Conservation (phyloP, 2,888 invertebrate genomes). For the Pachycephus smyrnensis region DNA sequence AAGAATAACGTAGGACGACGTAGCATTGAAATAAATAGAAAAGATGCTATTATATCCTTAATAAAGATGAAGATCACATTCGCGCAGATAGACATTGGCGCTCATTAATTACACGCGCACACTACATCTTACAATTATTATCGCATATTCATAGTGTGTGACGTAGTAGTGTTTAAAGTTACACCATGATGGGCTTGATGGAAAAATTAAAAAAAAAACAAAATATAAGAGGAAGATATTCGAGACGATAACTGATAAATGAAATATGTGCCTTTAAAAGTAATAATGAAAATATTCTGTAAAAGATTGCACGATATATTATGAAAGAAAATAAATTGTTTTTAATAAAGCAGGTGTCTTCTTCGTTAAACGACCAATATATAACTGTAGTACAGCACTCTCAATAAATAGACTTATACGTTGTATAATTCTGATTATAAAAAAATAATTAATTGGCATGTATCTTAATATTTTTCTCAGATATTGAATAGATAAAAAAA, state of each 20-base stretch:
- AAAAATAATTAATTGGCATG: neutral
- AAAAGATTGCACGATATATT: constrained; percentile 62
- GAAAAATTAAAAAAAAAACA: neutral
- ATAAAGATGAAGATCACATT: neutral
- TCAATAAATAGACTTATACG: neutral
- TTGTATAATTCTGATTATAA: neutral
- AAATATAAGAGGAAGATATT: neutral
- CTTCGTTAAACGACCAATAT: neutral
- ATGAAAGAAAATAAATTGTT: constrained; percentile 59
- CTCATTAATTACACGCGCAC: neutral
- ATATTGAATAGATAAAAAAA: too few species aligned
- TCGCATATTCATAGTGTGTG: constrained; percentile 6
- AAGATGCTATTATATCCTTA: neutral
- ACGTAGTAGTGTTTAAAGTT: constrained; percentile 6
- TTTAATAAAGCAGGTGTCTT: constrained; percentile 52
- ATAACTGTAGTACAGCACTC: neutral
- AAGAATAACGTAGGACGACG: neutral
- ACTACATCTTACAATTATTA: constrained; percentile 6
- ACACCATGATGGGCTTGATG: constrained; percentile 14
- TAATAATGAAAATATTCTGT: constrained; percentile 62
- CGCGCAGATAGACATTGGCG: neutral
- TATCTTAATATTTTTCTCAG: neutral
- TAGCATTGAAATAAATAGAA: neutral
- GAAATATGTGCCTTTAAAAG: constrained; percentile 65
- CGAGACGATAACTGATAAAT: constrained; percentile 21